Conservation (phyloP, 2,113 vertebrate genomes). For the Hylia prasina region DNA sequence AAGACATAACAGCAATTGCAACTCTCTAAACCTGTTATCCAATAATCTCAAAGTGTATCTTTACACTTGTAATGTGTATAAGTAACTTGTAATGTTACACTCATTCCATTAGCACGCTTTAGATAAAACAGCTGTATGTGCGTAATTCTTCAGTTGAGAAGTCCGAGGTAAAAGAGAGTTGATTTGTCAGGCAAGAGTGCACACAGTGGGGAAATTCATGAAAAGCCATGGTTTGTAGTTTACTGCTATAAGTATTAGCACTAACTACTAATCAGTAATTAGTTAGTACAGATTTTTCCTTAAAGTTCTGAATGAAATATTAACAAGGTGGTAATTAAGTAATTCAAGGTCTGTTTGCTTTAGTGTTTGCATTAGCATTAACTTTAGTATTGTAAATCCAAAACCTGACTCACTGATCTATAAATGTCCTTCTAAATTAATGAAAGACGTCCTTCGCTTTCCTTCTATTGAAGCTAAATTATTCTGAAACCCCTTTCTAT, state of each 20-base stretch:
- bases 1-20: neutral
- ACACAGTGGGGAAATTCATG: neutral
- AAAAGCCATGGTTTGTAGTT: neutral
- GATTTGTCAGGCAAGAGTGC: neutral
- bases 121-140: neutral
- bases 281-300: neutral
- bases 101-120: neutral
- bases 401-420: neutral
- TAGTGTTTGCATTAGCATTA: neutral
- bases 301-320: conserved; percentile 34
- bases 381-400: neutral
- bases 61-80: neutral
- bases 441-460: neutral
- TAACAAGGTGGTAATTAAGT: conserved; percentile 43
- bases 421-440: neutral
- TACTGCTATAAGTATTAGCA: neutral
- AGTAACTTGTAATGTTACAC: neutral
- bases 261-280: neutral
- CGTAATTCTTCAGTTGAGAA: neutral
- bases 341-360: conserved; percentile 15
- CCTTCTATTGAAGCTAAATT: neutral
- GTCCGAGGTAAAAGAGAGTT: neutral
- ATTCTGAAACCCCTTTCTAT: neutral
- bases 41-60: neutral
- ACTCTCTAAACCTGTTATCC: neutral